Conservation (phyloP, 2,113 vertebrate species). For the Nycticorax nycticorax region DNA sequence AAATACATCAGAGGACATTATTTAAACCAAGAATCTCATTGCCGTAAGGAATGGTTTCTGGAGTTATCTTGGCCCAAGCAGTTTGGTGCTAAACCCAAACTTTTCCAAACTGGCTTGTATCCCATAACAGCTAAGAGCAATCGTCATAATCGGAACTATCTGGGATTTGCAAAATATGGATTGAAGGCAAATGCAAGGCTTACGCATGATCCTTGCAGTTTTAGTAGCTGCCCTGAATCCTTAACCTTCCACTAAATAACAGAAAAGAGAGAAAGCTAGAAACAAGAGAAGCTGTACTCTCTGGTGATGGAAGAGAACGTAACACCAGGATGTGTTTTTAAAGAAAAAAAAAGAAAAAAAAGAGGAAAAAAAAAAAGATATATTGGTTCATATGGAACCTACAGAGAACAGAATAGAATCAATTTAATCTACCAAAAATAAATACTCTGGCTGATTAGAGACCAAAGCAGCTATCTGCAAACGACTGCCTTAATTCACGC, state of each 20-base stretch:
- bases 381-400: not conserved
- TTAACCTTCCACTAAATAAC: not conserved
- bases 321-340: not conserved
- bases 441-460: not conserved
- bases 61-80: not conserved
- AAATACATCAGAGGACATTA: not conserved
- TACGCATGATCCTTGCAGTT: too few species aligned
- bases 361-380: not conserved
- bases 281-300: not conserved
- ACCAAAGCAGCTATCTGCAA: slow-evolving; percentile 2
- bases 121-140: not conserved
- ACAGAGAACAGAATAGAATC: not conserved
- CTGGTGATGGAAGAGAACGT: rapidly evolving
- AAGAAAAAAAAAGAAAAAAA: too few species aligned
- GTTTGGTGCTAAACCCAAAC: not conserved
- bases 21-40: not conserved
- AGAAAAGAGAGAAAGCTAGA: not conserved
- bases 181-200: not conserved
- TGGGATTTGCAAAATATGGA: not conserved
- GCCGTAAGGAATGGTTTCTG: not conserved
- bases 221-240: not conserved
- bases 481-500: not conserved
- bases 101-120: not conserved
- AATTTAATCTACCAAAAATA: not conserved
- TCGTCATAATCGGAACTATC: not conserved